Evolutionary conservation across 92 coral and sea anemone species (phyloP), one percentile per base, ranked within the genome.

Genomic region (Palythoa heliodiscus): DNA sequence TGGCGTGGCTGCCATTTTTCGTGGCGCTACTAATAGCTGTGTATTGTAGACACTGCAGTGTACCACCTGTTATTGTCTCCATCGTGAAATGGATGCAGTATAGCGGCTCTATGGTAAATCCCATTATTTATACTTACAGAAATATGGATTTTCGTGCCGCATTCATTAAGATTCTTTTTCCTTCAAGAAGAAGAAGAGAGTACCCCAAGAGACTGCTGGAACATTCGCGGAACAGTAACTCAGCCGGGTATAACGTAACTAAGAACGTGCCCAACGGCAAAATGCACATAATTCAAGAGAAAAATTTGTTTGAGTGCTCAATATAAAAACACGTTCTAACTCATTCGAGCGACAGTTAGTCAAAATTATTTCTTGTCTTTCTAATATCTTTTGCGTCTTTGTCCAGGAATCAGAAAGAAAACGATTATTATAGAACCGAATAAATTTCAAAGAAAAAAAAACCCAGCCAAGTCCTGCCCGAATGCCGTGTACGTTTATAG

Each of bases 1-100:
- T 91, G 16, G 91, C 98, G 22, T 95, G 98, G 98, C 60, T 91
- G 38, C 98, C 98, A 50, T 92, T 95, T 83, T 94, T 94, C 73
- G 88, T 91, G 3, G 76, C 82, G 25, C 50, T 89, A 24, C 67
- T 95, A 7, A 73, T 94, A 25, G 82, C 91, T 10, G 73, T 86
- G 40, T 94, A 90, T 87, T 90, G 93, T 57, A 22, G 5, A 39
- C 71, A 83, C 8, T 89, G 94, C 29, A 1, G 55, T 50, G 86
- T 95, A 35, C 91, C 91, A 8, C 84, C 76, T 70, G 69, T 92
- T 12, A 71, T 89, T 2, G 73, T 93, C 20, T 90, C 95, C 24
- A 82, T 91, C 11, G 91, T 90, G 15, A 95, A 95, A 61, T 95
- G 98, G 98, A 90, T 95, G 96, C 98, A 95, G 75, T 95, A 95